Evolutionary conservation across 2,797 vertebrate genomes (phyloP).

Genomic region (Brotula barbata): DNA sequence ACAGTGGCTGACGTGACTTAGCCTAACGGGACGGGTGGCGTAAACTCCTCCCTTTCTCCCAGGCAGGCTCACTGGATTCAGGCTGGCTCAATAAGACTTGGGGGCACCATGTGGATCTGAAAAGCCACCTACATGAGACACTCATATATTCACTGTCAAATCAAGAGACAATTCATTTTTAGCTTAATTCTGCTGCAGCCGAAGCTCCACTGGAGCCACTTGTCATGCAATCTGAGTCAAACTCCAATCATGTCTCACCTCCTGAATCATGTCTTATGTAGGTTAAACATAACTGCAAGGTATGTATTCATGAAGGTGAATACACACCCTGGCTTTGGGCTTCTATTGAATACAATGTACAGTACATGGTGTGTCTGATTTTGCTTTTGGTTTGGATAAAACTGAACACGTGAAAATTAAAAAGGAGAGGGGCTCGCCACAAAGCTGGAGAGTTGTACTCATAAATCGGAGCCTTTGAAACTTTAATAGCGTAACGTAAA

Average conservation of each 20-base stretch:
- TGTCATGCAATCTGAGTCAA: conserved; percentile 59
- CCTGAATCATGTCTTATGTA: conserved; percentile 36
- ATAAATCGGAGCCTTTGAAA: conserved; percentile 51
- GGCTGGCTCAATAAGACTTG: conserved; percentile 65
- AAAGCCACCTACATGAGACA: conserved; percentile 57
- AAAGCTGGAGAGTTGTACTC: conserved; percentile 24
- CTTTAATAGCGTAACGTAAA: conserved; percentile 44
- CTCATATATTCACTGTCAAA: conserved; percentile 44
- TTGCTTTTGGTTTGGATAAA: conserved; percentile 51
- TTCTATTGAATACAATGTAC: conserved; percentile 48
- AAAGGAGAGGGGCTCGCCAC: conserved; percentile 22
- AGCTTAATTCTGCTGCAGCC: conserved; percentile 56
- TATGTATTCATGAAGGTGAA: conserved; percentile 38
- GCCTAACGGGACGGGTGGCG: conserved; percentile 30
- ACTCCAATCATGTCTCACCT: conserved; percentile 44
- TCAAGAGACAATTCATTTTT: conserved; percentile 48
- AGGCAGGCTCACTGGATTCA: conserved; percentile 25
- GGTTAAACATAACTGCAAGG: conserved; percentile 44
- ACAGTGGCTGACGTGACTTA: conserved; percentile 13
- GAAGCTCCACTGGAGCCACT: conserved; percentile 38
- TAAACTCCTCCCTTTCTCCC: conserved; percentile 40
- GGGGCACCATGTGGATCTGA: conserved; percentile 60
- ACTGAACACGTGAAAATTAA: conserved; percentile 12
- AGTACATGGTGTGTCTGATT: conserved; percentile 43
- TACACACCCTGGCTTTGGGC: conserved; percentile 25